Percentiles rank a stretch among this genome's conserved stretches.
Evolutionary conservation across 2,888 invertebrate species (phyloP).

Genomic region (Dynastes hyllus): DNA sequence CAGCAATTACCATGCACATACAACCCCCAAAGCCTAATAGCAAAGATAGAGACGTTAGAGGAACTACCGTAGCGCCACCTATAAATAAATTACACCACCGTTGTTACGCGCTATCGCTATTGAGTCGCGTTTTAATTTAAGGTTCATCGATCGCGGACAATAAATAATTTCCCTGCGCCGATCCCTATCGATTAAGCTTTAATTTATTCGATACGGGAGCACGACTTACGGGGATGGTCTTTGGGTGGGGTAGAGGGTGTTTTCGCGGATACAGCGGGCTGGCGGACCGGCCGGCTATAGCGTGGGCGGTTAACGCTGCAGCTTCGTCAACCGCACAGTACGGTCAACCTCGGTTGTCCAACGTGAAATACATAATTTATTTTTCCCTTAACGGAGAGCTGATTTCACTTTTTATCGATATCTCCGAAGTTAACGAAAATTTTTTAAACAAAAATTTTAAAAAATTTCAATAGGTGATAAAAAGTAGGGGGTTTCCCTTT

Average conservation of each 20-base stretch:
- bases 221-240: too few relatives aligned
- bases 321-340: neutral
- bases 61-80: neutral
- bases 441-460: too few relatives aligned
- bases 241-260: neutral
- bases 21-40: too few relatives aligned
- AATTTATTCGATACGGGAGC: constrained; percentile 1
- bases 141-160: constrained; percentile 2
- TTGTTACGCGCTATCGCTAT: neutral
- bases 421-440: too few relatives aligned
- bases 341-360: constrained; percentile 14
- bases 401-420: too few relatives aligned
- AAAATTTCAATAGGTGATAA: too few relatives aligned
- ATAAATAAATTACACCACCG: constrained; percentile 1
- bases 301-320: neutral
- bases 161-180: neutral
- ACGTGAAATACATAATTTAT: neutral
- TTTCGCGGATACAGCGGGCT: neutral
- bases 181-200: neutral
- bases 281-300: neutral
- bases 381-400: neutral
- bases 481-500: too few relatives aligned
- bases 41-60: neutral
- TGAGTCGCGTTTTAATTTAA: neutral
- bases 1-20: too few relatives aligned